Conservation (phyloP, 2,888 invertebrate genomes). For the Drosophila lutescens region DNA sequence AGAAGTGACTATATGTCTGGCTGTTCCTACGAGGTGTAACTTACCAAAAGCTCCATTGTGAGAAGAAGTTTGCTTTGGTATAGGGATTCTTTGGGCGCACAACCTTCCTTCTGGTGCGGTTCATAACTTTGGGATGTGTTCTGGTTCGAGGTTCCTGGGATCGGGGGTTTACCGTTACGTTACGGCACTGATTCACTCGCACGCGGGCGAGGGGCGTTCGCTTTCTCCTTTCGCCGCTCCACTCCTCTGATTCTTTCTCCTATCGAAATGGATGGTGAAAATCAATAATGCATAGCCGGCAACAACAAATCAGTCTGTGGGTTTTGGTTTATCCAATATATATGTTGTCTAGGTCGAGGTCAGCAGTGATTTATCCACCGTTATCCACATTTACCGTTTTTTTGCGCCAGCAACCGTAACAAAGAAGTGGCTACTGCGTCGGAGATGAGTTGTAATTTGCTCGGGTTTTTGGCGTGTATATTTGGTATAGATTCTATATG, state of each 20-base stretch:
- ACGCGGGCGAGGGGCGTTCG: slow-evolving; percentile 14
- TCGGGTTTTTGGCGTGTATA: slow-evolving; percentile 3
- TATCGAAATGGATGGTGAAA: slow-evolving; percentile 19
- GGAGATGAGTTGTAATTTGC: slow-evolving; percentile 2
- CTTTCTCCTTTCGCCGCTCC: slow-evolving; percentile 6
- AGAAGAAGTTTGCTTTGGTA: slow-evolving; percentile 87
- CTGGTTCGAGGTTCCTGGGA: slow-evolving; percentile 24
- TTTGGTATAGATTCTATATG: slow-evolving; percentile 1
- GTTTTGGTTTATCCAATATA: neutral
- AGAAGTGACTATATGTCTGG: slow-evolving; percentile 1
- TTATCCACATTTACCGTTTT: slow-evolving; percentile 53
- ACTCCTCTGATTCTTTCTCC: slow-evolving; percentile 7
- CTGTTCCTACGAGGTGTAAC: slow-evolving; percentile 70
- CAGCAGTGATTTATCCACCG: slow-evolving; percentile 39
- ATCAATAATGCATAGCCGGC: slow-evolving; percentile 43
- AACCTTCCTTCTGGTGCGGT: slow-evolving; percentile 84
- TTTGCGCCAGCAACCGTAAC: slow-evolving; percentile 17
- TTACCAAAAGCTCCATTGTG: slow-evolving; percentile 89
- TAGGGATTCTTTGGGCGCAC: slow-evolving; percentile 87
- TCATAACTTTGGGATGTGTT: slow-evolving; percentile 66
- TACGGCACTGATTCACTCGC: slow-evolving; percentile 32
- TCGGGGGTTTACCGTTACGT: slow-evolving; percentile 57
- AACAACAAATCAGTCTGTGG: slow-evolving; percentile 29
- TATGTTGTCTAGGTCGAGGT: slow-evolving; percentile 62
- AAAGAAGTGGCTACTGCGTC: slow-evolving; percentile 8